phyloP scores from a whole-genome alignment of 1,140 invertebrate genomes.

The Calosoma granatense region DNA sequence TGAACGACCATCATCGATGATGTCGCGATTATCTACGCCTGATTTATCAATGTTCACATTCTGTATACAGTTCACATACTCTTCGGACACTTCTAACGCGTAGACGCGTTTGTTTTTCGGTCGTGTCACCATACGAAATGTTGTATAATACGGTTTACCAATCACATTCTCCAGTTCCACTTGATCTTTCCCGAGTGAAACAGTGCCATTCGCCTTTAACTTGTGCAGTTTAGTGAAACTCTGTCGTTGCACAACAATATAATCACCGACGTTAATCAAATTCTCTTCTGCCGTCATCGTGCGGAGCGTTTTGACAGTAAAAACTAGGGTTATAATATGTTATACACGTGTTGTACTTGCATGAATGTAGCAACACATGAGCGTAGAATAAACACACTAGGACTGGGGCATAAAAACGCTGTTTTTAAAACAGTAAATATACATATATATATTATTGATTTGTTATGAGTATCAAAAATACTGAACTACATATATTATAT shows the following conservation, averaged over 20 bases:
- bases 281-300: conserved; percentile 22
- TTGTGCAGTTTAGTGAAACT: conserved; percentile 67
- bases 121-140: conserved; percentile 65
- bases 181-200: conserved; percentile 59
- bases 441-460: no score
- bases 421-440: no score
- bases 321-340: no score
- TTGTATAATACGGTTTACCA: conserved; percentile 63
- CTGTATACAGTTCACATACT: conserved; percentile 35
- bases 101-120: conserved; percentile 46
- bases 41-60: conserved; percentile 43
- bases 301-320: no score
- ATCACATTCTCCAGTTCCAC: conserved; percentile 58
- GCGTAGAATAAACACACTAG: no score
- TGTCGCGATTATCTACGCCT: conserved; percentile 74
- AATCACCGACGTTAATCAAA: conserved; percentile 49
- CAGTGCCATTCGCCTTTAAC: conserved; percentile 46
- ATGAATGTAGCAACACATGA: no score
- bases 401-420: no score
- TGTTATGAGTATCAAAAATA: no score
- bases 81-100: conserved; percentile 42
- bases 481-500: no score
- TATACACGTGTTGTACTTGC: no score
- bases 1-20: conserved; percentile 73
- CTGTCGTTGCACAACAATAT: conserved; percentile 64